Percentiles rank a stretch among this genome's conserved stretches.
These are phyloP conservation scores for Macrobrachium nipponense DNA, from an alignment of 1,140 invertebrate species.

Conservation along the genomic window DNA sequence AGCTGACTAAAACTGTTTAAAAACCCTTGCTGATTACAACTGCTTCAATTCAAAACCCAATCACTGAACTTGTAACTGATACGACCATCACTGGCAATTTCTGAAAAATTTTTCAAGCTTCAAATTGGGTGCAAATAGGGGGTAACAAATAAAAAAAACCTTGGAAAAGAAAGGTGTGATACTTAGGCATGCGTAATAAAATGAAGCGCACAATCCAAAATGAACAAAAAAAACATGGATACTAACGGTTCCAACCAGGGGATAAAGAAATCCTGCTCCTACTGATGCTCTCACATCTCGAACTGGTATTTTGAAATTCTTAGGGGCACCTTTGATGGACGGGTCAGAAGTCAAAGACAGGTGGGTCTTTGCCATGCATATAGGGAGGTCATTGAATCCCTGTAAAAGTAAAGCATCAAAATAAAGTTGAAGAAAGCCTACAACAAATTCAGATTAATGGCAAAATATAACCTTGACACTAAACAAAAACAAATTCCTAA, in stretches of 20 bases:
- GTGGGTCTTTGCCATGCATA: conserved; percentile 99
- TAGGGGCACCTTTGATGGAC: conserved; percentile 89
- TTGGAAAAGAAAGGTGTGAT: too few species aligned
- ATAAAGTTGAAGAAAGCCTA: not conserved
- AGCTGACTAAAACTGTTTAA: too few species aligned
- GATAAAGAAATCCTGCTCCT: conserved; percentile 95
- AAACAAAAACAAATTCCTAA: too few species aligned
- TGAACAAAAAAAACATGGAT: not conserved
- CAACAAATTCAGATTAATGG: too few species aligned
- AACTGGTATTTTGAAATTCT: conserved; percentile 87
- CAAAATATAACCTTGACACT: too few species aligned
- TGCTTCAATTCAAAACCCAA: too few species aligned
- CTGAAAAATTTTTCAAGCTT: too few species aligned
- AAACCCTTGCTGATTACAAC: too few species aligned
- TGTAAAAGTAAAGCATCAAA: conserved; percentile 12
- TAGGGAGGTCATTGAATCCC: conserved; percentile 85
- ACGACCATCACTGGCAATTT: too few species aligned
- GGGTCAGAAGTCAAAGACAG: conserved; percentile 93
- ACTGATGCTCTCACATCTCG: conserved; percentile 90
- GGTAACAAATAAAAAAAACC: too few species aligned
- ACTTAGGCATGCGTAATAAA: not conserved
- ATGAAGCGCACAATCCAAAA: not conserved
- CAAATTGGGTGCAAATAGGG: too few species aligned
- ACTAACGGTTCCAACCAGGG: conserved; percentile 87
- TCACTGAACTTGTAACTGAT: too few species aligned